These are phyloP conservation scores for Spea multiplicata DNA, from an alignment of 2,113 vertebrate genomes.

Conservation along the genomic window DNA sequence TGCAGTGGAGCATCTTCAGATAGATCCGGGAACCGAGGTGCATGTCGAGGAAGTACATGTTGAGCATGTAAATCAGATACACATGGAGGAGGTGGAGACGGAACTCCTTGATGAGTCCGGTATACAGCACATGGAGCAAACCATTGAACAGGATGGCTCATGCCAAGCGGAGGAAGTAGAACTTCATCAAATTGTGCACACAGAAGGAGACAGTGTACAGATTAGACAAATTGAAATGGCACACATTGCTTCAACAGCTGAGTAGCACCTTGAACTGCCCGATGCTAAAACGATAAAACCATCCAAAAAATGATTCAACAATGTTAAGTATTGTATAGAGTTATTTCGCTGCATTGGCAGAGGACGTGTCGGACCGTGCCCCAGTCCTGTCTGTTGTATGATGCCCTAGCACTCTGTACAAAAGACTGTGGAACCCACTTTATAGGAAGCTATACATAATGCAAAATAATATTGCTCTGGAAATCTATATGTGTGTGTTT, in stretches of 20 bases:
- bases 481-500: background rate
- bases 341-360: background rate
- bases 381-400: too few species aligned
- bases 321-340: background rate
- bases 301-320: background rate
- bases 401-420: too few species aligned
- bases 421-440: background rate
- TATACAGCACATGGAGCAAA: constrained; percentile 64
- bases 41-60: constrained; percentile 73
- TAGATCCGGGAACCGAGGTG: constrained; percentile 75
- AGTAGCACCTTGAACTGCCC: constrained; percentile 51
- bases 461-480: too few species aligned
- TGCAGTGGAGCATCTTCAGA: constrained; percentile 78
- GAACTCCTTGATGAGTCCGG: constrained; percentile 66
- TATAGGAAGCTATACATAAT: too few species aligned
- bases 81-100: constrained; percentile 75
- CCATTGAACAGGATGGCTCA: constrained; percentile 47
- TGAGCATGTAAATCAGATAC: constrained; percentile 71
- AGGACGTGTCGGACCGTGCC: too few species aligned
- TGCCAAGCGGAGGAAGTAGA: constrained; percentile 52
- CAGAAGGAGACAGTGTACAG: constrained; percentile 55
- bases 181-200: constrained; percentile 48
- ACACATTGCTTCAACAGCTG: constrained; percentile 50
- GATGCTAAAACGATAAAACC: background rate
- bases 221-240: constrained; percentile 50